phyloP scores from a whole-genome alignment of 1,140 invertebrate genomes.

The Atopsyche davidsoni region DNA sequence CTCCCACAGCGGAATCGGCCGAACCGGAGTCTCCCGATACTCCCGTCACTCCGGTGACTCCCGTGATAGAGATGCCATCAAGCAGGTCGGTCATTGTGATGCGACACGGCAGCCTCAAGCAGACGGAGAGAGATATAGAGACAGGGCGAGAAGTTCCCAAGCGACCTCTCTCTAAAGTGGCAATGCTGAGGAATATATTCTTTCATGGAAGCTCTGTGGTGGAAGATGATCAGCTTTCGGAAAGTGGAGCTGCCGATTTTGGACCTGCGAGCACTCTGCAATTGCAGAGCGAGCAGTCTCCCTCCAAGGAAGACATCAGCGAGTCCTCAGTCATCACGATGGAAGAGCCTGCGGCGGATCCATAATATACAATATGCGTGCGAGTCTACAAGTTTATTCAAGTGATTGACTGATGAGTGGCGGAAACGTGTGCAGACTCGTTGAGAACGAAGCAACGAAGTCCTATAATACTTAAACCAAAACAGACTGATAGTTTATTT shows the following conservation, averaged over 20 bases:
- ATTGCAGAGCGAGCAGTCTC: not conserved
- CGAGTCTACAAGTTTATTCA: no score
- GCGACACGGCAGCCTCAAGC: conserved; percentile 14
- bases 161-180: conserved; percentile 27
- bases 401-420: no score
- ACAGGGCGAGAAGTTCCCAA: conserved; percentile 21
- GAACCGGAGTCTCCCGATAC: not conserved
- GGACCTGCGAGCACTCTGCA: no score
- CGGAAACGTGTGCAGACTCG: conserved; percentile 12
- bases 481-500: conserved; percentile 29
- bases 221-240: conserved; percentile 13
- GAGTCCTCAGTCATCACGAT: conserved; percentile 11
- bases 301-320: conserved; percentile 19
- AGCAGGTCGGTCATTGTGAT: conserved; percentile 13
- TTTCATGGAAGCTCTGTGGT: conserved; percentile 27
- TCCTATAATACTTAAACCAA: conserved; percentile 21
- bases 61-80: conserved; percentile 16
- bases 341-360: not conserved
- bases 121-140: conserved; percentile 18
- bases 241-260: conserved; percentile 12
- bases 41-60: conserved; percentile 17
- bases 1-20: conserved; percentile 1
- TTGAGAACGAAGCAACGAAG: conserved; percentile 26
- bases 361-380: not conserved
- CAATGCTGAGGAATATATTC: conserved; percentile 30